A percentile compares a stretch with the other conserved stretches of the same genome.
These are phyloP conservation scores for Diadegma fenestrale DNA, from an alignment of 2,888 invertebrate species.

Conservation along the genomic window DNA sequence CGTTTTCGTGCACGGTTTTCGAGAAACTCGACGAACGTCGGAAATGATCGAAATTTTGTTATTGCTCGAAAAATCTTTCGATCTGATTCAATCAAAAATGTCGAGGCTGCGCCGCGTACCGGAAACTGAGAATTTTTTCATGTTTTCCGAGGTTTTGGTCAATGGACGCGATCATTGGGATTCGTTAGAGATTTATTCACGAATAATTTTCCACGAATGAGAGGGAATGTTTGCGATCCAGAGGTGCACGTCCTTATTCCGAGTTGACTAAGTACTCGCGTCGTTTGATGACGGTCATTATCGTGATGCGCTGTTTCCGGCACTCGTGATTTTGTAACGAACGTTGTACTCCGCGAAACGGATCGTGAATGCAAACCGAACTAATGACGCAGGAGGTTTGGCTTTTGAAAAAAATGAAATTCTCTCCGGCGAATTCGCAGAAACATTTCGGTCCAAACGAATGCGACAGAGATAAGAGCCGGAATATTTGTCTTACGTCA, in stretches of 20 bases:
- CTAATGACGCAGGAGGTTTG: background rate
- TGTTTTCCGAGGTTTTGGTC: background rate
- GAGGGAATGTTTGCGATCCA: slow-evolving; percentile 70
- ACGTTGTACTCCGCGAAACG: slow-evolving; percentile 44
- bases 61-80: slow-evolving; percentile 27
- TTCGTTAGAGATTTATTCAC: slow-evolving; percentile 50
- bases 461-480: background rate
- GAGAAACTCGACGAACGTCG: no score
- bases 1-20: no score
- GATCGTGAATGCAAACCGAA: slow-evolving; percentile 52
- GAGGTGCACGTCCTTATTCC: slow-evolving; percentile 59
- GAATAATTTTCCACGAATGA: slow-evolving; percentile 72
- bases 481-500: background rate
- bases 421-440: background rate
- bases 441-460: background rate
- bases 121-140: slow-evolving; percentile 45
- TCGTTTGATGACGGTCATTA: slow-evolving; percentile 84
- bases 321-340: slow-evolving; percentile 80
- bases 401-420: background rate
- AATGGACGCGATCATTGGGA: slow-evolving; percentile 16
- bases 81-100: background rate
- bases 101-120: background rate
- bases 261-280: slow-evolving; percentile 79
- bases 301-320: slow-evolving; percentile 84
- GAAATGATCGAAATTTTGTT: background rate